A percentile compares a stretch with the other conserved stretches of the same genome.
These are phyloP conservation scores for Crotalus viridis DNA, from an alignment of 2,113 vertebrate species.

Conservation along the genomic window DNA sequence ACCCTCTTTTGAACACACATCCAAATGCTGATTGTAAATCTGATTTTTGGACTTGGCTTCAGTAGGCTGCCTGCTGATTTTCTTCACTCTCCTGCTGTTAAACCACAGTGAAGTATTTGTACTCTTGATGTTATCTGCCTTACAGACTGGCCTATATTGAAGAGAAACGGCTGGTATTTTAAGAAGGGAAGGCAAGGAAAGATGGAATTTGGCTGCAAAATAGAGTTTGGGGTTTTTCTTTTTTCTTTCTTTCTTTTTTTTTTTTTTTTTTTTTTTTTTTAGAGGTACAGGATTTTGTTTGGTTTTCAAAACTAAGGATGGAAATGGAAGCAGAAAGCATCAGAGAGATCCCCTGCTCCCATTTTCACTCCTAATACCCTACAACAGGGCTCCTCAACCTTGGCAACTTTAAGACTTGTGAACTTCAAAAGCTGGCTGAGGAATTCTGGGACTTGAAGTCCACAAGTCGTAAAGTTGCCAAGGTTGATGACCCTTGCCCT, in stretches of 20 bases:
- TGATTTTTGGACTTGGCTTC: background rate
- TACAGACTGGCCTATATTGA: conserved; percentile 26
- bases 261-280: background rate
- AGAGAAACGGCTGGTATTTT: conserved; percentile 52
- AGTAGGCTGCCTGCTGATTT: conserved; percentile 10
- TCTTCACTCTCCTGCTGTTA: background rate
- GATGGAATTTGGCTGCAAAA: background rate
- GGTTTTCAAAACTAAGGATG: background rate
- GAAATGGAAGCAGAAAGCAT: background rate
- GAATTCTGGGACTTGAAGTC: too few relatives aligned
- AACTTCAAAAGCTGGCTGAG: too few relatives aligned
- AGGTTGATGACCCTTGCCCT: too few relatives aligned
- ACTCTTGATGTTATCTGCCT: background rate
- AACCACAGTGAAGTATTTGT: conserved; percentile 34
- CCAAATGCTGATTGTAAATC: background rate
- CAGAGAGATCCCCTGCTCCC: background rate
- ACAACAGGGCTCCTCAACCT: background rate
- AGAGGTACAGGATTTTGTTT: background rate
- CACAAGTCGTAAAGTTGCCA: too few relatives aligned
- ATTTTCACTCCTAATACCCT: background rate
- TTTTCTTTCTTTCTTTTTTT: background rate
- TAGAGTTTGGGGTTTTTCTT: background rate
- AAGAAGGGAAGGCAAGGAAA: conserved; percentile 23
- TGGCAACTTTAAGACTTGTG: too few relatives aligned
- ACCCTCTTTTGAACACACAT: conserved; percentile 28